Evolutionary conservation across 2,888 invertebrate species (phyloP), one percentile per base, ranked within the genome.

Genomic region (Mesodorylaimus sp.): DNA sequence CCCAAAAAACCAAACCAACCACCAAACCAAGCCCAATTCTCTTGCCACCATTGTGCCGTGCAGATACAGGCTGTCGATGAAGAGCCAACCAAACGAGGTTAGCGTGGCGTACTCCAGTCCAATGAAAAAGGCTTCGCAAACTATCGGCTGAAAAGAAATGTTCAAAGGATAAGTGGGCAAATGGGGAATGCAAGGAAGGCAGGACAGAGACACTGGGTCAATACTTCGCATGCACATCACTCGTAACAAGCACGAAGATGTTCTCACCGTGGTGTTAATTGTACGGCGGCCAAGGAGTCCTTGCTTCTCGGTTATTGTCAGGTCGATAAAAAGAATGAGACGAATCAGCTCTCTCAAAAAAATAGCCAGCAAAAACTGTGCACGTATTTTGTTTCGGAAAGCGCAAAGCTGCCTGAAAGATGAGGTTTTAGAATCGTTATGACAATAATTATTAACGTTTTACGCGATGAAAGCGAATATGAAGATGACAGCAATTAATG

Each of bases 61-160:
- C 25, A 93, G 72, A 63, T 85, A 86, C 16, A 87, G 72, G 0
- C 89, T 91, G 66, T 93, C 91, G 48, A 89, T 80, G 60, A 91
- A 83, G 87, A 91, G 89, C 89, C 93, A 93, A 77, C 82, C 80
- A 63, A 88, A 91, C 77, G 85, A 85, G 1, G 83, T 81, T 0
- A 85, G 83, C 54, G 83, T 79, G 0, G 83, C 79, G 64, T 87
- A 91, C 64, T 93, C 93, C 56, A 91, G 68, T 1, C 86, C 67
- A 0, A 81, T 74, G 68, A 83, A 83, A 47, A 78, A 77, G 0
- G 75, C 72, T 64, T 85, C 82, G 63, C 88, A 88, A 0, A 88
- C 65, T 47, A 79, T 75, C 1, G 80, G 79, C 87, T 88, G 66
- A 24, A 67, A 63, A 26, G 23, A n/a, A n/a, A 24, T n/a, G n/a